A percentile compares a stretch with the other conserved stretches of the same genome.
Conservation (phyloP, 1,140 invertebrate species). For the Helicorthomorpha holstii region DNA sequence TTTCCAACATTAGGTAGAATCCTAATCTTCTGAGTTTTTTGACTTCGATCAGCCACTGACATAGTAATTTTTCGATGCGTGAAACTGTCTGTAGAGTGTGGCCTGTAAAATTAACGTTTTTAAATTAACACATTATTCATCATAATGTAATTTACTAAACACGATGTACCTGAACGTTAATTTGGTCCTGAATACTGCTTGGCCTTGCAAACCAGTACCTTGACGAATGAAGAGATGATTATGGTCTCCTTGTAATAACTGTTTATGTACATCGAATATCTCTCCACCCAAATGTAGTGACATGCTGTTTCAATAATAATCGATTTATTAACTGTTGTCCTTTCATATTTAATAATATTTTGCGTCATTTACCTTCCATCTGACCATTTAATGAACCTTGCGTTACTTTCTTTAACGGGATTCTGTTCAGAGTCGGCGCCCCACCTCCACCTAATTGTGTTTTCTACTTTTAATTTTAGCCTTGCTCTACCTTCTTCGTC, state of each 20-base stretch:
- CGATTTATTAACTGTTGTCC: background rate
- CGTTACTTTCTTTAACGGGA: constrained; percentile 79
- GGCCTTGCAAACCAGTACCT: constrained; percentile 93
- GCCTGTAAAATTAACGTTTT: constrained; percentile 24
- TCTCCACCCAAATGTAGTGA: constrained; percentile 92
- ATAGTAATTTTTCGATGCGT: constrained; percentile 98
- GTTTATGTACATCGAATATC: constrained; percentile 94
- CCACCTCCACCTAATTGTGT: constrained; percentile 92
- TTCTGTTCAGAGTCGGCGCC: constrained; percentile 66
- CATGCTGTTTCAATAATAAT: constrained; percentile 41
- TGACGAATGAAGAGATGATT: constrained; percentile 92
- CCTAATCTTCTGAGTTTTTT: constrained; percentile 90
- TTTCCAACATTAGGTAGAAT: constrained; percentile 83
- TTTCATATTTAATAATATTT: background rate
- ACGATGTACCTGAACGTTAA: constrained; percentile 60
- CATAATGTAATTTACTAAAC: background rate
- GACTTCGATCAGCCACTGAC: constrained; percentile 89
- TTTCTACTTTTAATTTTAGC: constrained; percentile 86
- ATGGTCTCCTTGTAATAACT: constrained; percentile 77
- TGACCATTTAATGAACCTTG: constrained; percentile 88
- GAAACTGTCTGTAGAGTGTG: constrained; percentile 94
- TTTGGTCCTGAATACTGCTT: constrained; percentile 91
- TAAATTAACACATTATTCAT: background rate
- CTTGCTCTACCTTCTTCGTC: constrained; percentile 94
- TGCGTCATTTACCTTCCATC: constrained; percentile 50